Conservation (phyloP, 2,797 vertebrate genomes). For the Danionella dracula region DNA sequence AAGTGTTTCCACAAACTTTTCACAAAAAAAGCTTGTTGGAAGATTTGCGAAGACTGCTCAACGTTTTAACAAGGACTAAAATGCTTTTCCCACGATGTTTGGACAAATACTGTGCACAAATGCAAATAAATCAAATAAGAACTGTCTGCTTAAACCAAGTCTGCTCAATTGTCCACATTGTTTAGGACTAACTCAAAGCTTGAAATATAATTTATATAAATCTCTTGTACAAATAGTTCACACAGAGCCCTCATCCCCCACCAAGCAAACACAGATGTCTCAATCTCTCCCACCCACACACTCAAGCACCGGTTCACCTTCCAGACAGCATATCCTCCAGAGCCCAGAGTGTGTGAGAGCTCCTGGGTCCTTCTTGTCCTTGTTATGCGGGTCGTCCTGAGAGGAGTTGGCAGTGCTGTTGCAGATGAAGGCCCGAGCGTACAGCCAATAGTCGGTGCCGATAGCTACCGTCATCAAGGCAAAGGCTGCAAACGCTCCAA, state of each 20-base stretch:
- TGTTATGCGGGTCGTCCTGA: slow-evolving; percentile 74
- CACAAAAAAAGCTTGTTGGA: too few species aligned
- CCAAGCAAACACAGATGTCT: background rate
- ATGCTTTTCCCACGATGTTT: too few species aligned
- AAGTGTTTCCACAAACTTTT: too few species aligned
- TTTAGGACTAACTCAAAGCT: too few species aligned
- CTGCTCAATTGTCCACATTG: too few species aligned
- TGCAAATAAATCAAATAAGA: too few species aligned
- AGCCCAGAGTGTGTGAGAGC: slow-evolving; percentile 89
- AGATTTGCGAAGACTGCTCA: too few species aligned
- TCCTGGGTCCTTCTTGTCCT: slow-evolving; percentile 84
- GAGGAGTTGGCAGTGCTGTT: slow-evolving; percentile 84
- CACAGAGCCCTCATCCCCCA: background rate
- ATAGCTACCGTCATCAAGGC: slow-evolving; percentile 92
- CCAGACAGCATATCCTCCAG: slow-evolving; percentile 92
- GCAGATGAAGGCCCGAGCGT: slow-evolving; percentile 87
- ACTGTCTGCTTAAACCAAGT: too few species aligned
- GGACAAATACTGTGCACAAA: too few species aligned
- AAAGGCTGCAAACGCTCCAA: slow-evolving; percentile 88
- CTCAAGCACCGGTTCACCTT: slow-evolving; percentile 64
- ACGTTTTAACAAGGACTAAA: too few species aligned
- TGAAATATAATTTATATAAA: background rate
- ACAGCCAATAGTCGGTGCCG: slow-evolving; percentile 92
- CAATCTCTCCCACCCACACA: background rate
- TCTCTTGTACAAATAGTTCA: background rate